These are phyloP conservation scores for Zootermopsis nevadensis DNA, from an alignment of 2,888 invertebrate species.

Conservation along the genomic window DNA sequence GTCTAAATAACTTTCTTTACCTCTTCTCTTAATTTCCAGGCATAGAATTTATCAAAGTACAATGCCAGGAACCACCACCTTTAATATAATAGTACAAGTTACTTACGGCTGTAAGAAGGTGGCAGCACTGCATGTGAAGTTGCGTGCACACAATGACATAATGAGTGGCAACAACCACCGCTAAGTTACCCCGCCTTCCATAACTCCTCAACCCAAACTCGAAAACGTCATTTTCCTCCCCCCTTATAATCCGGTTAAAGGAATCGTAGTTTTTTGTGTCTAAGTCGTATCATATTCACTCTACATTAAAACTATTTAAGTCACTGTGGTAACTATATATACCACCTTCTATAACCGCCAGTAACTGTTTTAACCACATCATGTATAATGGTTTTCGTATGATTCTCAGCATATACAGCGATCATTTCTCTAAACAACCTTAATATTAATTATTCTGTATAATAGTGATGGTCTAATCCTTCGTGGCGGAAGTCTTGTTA, in stretches of 20 bases:
- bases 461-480: no score
- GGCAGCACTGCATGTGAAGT: slow-evolving; percentile 29
- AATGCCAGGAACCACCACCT: neutral
- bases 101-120: neutral
- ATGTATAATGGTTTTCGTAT: no score
- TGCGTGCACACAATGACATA: slow-evolving; percentile 38
- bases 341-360: no score
- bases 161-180: slow-evolving; percentile 42
- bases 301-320: no score
- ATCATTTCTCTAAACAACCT: no score
- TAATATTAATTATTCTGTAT: no score
- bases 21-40: neutral
- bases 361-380: no score
- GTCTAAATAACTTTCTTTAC: neutral
- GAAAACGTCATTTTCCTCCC: neutral
- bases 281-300: no score
- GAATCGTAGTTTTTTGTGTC: neutral
- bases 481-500: no score
- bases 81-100: neutral
- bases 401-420: no score
- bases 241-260: neutral
- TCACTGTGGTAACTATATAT: no score
- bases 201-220: neutral
- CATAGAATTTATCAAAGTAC: neutral
- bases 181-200: slow-evolving; percentile 36